Evolutionary conservation across 2,888 invertebrate species (phyloP), one percentile per base, ranked within the genome.

Genomic region (Branchellion lobata): DNA sequence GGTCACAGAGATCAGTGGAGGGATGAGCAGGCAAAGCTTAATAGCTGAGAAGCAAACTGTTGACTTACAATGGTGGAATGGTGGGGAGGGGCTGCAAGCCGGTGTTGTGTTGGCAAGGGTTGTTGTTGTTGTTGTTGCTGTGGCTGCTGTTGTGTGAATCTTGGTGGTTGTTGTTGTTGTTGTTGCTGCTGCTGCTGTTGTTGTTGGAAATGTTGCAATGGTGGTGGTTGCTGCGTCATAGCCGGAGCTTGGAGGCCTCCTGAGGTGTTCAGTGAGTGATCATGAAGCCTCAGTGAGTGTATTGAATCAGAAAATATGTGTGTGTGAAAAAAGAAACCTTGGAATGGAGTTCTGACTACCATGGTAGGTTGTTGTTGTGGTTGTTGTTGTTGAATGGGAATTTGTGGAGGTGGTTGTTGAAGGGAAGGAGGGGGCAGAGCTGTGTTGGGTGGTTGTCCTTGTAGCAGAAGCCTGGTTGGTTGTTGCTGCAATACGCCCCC

Each of bases 401-500:
- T 77, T 31, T 71, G 72, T 33, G 61, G 72, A 24, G 81, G 81
- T 21, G 75, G 81, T 5, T 61, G 79, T 14, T 36, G 47, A n/a
- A 47, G 83, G 84, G 82, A 89, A 90, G 53, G 68, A 31, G 81
- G 81, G 29, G 81, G 79, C 18, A 74, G 75, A 11, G 53, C 68
- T 11, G 65, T 76, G 34, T 65, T 57, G 8, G 61, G 61, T n/a
- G 61, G 21, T 24, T 57, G 61, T 18, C 24, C 24, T 24, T 5
- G 61, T 57, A 57, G 21, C 24, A 57, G 3, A 8, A 57, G n/a
- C 21, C 61, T 57, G 24, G 61, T 18, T 57, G 21, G 61, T 5
- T 57, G 21, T 24, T 57, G 61, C 24, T 57, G 61, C 24, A 18
- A n/a, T 24, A n/a, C 14, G 18, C 47, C 47, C 47, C 47, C 47